Conservation (phyloP, 2,888 invertebrate genomes). For the Plusia festucae region DNA sequence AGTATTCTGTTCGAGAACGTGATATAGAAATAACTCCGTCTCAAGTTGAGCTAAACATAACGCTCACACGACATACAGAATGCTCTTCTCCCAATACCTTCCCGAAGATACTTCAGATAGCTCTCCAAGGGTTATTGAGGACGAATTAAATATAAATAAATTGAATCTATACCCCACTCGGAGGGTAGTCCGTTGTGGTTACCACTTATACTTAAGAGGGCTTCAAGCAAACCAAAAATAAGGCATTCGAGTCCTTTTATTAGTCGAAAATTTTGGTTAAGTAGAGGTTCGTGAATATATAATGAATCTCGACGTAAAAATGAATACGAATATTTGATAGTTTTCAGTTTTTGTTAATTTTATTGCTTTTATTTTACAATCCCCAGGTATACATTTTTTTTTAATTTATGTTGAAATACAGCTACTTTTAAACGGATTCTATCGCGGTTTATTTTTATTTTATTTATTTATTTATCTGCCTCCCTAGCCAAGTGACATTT, state of each 20-base stretch:
- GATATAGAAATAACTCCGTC: background rate
- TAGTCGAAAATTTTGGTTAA: background rate
- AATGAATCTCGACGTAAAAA: too few species aligned
- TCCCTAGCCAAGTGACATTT: too few species aligned
- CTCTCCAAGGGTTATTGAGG: background rate
- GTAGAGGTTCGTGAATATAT: too few species aligned
- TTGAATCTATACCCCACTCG: background rate
- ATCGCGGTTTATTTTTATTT: too few species aligned
- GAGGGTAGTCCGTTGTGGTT: background rate
- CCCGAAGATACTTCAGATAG: background rate
- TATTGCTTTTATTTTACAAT: too few species aligned
- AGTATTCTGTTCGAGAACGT: background rate
- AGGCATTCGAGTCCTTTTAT: background rate
- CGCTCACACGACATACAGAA: background rate
- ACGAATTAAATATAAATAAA: conserved; percentile 1
- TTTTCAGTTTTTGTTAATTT: background rate
- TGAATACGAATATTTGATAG: background rate
- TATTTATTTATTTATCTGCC: too few species aligned
- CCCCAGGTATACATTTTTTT: too few species aligned
- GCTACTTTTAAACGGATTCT: too few species aligned
- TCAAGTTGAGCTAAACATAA: background rate
- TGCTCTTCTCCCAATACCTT: background rate
- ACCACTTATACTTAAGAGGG: background rate
- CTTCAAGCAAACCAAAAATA: background rate
- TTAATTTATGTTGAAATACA: too few species aligned